A percentile compares a stretch with the other conserved stretches of the same genome.
These are phyloP conservation scores for Plectrocnemia conspersa DNA, from an alignment of 1,140 invertebrate species.

Conservation along the genomic window DNA sequence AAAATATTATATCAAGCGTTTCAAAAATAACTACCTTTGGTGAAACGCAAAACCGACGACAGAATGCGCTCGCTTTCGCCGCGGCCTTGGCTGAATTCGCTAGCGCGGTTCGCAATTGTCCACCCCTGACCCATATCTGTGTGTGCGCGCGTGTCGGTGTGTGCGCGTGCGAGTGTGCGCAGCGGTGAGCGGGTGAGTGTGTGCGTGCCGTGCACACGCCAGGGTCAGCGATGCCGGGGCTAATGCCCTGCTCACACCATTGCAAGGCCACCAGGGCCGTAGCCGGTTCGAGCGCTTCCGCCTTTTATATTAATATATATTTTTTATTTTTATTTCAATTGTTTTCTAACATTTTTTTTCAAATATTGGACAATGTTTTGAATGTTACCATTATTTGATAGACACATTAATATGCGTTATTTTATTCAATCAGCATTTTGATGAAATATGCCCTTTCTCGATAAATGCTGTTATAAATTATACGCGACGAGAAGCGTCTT, in stretches of 20 bases:
- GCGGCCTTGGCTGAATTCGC: not conserved
- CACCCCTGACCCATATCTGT: too few relatives aligned
- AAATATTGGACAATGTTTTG: too few relatives aligned
- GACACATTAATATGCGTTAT: too few relatives aligned
- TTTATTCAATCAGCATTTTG: too few relatives aligned
- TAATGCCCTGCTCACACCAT: slow-evolving; percentile 34
- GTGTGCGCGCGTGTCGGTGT: slow-evolving; percentile 4
- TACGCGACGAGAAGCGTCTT: too few relatives aligned
- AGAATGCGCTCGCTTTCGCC: not conserved
- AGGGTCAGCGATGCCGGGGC: slow-evolving; percentile 34
- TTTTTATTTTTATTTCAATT: too few relatives aligned
- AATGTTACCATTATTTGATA: too few relatives aligned
- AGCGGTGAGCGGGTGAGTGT: not conserved
- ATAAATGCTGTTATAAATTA: too few relatives aligned
- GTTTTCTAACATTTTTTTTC: too few relatives aligned
- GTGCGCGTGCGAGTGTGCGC: slow-evolving; percentile 5
- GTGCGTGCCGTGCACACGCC: slow-evolving; percentile 32
- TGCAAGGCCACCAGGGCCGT: slow-evolving; percentile 36
- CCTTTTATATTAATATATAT: slow-evolving; percentile 22
- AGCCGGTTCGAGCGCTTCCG: slow-evolving; percentile 32
- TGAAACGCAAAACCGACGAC: not conserved
- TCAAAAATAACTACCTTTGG: too few relatives aligned
- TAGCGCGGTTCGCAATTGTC: not conserved
- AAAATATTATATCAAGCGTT: too few relatives aligned
- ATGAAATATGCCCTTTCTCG: too few relatives aligned